Evolutionary conservation across 2,113 vertebrate species (phyloP), one percentile per base, ranked within the genome.

Genomic region (Gadus chalcogrammus): DNA sequence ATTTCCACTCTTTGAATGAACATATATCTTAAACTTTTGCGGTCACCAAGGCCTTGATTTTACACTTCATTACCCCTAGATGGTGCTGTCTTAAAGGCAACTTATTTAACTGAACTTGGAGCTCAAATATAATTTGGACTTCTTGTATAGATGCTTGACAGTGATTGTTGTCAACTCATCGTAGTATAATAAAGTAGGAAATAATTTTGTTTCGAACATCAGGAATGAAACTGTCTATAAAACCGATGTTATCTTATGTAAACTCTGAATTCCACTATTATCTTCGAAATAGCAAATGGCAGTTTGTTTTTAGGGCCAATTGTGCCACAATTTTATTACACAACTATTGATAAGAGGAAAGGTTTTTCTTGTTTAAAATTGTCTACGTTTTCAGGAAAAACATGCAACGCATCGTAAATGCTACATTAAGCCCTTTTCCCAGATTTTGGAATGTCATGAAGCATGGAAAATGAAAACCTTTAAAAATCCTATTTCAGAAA

Each of bases 371-470:
- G 42, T 35, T 24, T 24, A 24, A 42, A 6, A 42, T 42, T 42
- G 5, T 42, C 6, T 6, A 42, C 11, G 38, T 11, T 48, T 48
- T 48, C 42, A 48, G 42, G 42, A 48, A 48, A 77, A 77, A 80
- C 80, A 75, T 78, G 75, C 81, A 59, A 69, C 42, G 6, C 70
- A 63, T 64, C 77, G 67, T 79, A 72, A 63, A 85, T 80, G 82
- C 85, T 89, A 88, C 84, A 79, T 88, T 80, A 85, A 89, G 87
- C 90, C 88, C 87, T 90, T 89, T 68, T n/a, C 81, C 71, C 82
- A 78, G 73, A 84, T 81, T 82, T 74, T 80, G 88, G 88, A 89
- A 90, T 89, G 86, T 90, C 83, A 82, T 86, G 81, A 89, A 88
- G 81, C 80, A 82, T 78, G 76, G 62, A 79, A 72, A 69, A n/a